Evolutionary conservation across 2,888 invertebrate species (phyloP), one percentile per base, ranked within the genome.

Genomic region (Dugesia japonica): DNA sequence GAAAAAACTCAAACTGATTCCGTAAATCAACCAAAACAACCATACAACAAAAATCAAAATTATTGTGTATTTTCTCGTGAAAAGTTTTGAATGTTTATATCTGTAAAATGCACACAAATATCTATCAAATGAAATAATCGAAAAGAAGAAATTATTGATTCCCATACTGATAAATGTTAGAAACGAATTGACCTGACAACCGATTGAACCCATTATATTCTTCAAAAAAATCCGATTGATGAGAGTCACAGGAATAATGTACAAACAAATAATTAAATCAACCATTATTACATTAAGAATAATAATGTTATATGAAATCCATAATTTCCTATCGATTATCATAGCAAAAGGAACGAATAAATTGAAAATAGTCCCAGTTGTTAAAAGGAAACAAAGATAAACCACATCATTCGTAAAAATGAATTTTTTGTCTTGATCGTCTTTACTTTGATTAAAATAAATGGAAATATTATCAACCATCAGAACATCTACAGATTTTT

Each of bases 81-180:
- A 73, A 17, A 73, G 28, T 31, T 23, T n/a, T 20, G 17, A 23
- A 38, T 74, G 26, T n/a, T n/a, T n/a, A 7, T 42, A 15, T 20
- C 20, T 13, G 26, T 74, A 33, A 42, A 74, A 74, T 7, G 31
- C 31, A 71, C 13, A 74, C 17, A 74, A 71, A 42, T 74, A 74
- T 9, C 74, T 9, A 38, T 76, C 76, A 28, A 76, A 7, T n/a
- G 76, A 76, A 15, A 76, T 76, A n/a, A 76, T 26, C 76, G 76
- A 76, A 75, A 76, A 76, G 28, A 20, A 76, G 76, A 76, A 76
- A 26, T 76, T 76, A 9, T 26, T 26, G 15, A 76, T 75, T 4
- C 76, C 76, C 75, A 77, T 77, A 23, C 76, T 26, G 0, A 76
- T 23, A 26, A 76, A 76, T 23, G 74, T 26, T 1, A 76, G 9